These are phyloP conservation scores for Nomada lathburiana DNA, from an alignment of 2,888 invertebrate genomes.

Conservation along the genomic window DNA sequence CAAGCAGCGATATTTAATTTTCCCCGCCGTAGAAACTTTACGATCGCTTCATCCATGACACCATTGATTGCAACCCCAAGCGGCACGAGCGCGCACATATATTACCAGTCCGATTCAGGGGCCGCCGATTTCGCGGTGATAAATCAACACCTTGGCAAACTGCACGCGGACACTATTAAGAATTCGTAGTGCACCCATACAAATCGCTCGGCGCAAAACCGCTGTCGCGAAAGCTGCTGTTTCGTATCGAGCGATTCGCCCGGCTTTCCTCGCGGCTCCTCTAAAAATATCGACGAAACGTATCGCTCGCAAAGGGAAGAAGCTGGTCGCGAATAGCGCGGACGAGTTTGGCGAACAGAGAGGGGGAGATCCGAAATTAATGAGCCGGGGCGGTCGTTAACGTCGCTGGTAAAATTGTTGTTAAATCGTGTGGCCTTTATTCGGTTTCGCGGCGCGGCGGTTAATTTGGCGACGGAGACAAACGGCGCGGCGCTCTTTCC, in stretches of 20 bases:
- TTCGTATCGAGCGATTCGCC: neutral
- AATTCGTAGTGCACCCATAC: constrained; percentile 8
- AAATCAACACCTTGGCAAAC: constrained; percentile 35
- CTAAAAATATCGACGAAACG: constrained; percentile 29
- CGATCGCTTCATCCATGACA: neutral
- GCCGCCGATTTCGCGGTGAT: neutral
- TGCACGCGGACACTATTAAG: constrained; percentile 25
- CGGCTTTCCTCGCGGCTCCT: constrained; percentile 1
- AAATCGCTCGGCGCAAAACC: neutral
- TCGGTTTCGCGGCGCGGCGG: constrained; percentile 8
- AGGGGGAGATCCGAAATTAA: neutral
- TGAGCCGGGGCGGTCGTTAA: constrained; percentile 2
- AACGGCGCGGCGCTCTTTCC: constrained; percentile 47
- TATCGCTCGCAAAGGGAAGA: constrained; percentile 17
- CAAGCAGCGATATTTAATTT: neutral
- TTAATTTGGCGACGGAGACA: constrained; percentile 62
- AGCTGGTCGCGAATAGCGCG: neutral
- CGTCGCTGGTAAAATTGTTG: constrained; percentile 30
- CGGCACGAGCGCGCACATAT: neutral
- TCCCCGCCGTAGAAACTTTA: neutral
- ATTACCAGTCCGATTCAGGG: constrained; percentile 6
- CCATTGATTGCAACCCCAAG: neutral
- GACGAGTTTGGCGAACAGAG: neutral
- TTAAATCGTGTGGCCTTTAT: constrained; percentile 29
- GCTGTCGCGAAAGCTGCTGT: neutral